Evolutionary conservation across 2,888 invertebrate species (phyloP), one percentile per base, ranked within the genome.

Genomic region (Ramazzottius varieornatus): DNA sequence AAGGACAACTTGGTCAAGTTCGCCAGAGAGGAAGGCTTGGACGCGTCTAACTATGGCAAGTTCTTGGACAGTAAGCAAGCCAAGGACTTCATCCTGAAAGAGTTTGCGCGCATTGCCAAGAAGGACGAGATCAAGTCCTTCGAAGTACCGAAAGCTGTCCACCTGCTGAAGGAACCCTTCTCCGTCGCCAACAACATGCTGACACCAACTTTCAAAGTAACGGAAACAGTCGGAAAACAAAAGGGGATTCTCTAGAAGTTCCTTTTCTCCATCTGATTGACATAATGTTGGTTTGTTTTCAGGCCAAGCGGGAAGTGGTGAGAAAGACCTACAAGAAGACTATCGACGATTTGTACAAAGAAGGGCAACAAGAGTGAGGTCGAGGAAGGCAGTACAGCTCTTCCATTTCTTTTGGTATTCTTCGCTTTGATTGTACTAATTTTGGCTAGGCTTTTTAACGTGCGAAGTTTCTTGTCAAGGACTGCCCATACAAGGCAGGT

Each of bases 61-160:
- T 24, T 54, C 16, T 24, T 54, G 29, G 24, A 54, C 16, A 54
- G 29, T 4, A 54, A 54, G 54, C 16, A 54, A 24, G 29, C 54
- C 54, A 54, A 54, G 29, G n/a, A 54, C 16, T 54, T 16, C 54
- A 54, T 54, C 29, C 13, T 54, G 4, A 24, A 13, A 4, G 54
- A 54, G 29, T 54, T 54, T 24, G 24, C 8, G 29, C 54, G 54
- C 20, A 54, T 54, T 24, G 54, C 54, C 54, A 54, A 54, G 54
- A 54, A 54, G 54, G 54, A 54, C 54, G 54, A 24, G 4, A 54
- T 54, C 54, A 54, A 54, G 54, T 54, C 54, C 20, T 54, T 54
- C 29, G 54, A 54, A 29, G 29, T 29, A 4, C 54, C 54, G 13
- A 8, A 54, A 24, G 54, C 54, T 16, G 54, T 54, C 4, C 16